Evolutionary conservation across 2,888 invertebrate genomes (phyloP).

Genomic region (Andricus quercusramuli): DNA sequence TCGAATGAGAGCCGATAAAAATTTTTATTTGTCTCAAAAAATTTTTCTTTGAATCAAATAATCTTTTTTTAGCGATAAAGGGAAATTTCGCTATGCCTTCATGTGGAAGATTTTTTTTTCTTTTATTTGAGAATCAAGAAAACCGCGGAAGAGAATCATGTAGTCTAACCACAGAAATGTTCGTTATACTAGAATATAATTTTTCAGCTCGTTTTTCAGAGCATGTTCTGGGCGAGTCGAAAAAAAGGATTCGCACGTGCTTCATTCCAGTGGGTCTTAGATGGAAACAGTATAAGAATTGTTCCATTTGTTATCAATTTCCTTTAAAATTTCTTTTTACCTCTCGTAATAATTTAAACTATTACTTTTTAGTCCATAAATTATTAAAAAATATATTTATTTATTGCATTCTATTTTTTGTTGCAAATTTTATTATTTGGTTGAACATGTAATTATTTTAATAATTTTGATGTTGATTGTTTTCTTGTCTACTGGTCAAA

Average conservation of each 20-base stretch:
- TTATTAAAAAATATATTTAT: no score
- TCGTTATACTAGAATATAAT: slow-evolving; percentile 26
- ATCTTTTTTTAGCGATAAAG: no score
- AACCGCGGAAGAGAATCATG: slow-evolving; percentile 23
- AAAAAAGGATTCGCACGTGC: slow-evolving; percentile 26
- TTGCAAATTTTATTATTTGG: no score
- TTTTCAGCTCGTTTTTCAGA: slow-evolving; percentile 33
- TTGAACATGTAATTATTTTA: no score
- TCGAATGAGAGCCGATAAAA: no score
- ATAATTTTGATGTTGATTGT: no score
- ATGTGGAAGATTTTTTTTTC: slow-evolving; percentile 4
- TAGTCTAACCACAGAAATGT: slow-evolving; percentile 36
- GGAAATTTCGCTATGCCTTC: slow-evolving; percentile 2
- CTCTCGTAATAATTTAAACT: not conserved
- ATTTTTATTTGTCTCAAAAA: no score
- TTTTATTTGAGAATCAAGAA: slow-evolving; percentile 2
- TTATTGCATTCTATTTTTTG: no score
- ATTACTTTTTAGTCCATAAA: no score
- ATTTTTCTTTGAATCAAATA: no score
- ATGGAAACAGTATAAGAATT: not conserved
- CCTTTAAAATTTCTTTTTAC: not conserved
- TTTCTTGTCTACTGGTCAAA: no score
- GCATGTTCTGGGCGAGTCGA: slow-evolving; percentile 11
- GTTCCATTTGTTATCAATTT: not conserved
- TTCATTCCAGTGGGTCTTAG: not conserved